These are phyloP conservation scores for Tetraodon nigroviridis DNA, from an alignment of 2,113 vertebrate species.

Conservation along the genomic window DNA sequence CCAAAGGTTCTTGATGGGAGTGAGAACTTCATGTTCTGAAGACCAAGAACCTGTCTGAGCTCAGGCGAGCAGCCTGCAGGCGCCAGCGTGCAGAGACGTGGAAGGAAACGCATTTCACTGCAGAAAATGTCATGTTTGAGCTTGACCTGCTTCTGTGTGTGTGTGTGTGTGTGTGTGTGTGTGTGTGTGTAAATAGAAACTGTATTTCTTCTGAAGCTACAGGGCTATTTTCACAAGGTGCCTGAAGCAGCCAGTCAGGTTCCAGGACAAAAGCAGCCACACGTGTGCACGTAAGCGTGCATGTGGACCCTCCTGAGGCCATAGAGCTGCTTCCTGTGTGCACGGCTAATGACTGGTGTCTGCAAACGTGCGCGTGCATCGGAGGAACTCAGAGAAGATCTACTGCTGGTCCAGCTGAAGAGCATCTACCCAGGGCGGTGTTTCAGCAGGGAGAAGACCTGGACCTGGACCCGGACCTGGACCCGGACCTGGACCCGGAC, in stretches of 20 bases:
- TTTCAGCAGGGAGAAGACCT: no score
- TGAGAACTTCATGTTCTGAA: no score
- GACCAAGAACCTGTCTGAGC: no score
- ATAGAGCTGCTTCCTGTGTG: conserved; percentile 26
- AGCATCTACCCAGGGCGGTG: no score
- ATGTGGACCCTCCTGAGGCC: conserved; percentile 29
- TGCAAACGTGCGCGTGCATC: no score
- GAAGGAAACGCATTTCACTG: conserved; percentile 46
- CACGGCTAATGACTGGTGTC: conserved; percentile 8
- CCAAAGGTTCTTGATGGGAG: no score
- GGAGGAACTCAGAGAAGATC: no score
- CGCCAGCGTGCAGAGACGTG: conserved; percentile 11
- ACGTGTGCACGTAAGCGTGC: conserved; percentile 11
- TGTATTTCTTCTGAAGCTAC: conserved; percentile 56
- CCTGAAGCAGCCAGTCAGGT: conserved; percentile 40
- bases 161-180: conserved; percentile 20
- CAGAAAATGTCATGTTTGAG: conserved; percentile 56
- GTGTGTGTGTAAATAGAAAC: conserved; percentile 25
- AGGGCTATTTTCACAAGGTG: conserved; percentile 27
- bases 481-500: no score
- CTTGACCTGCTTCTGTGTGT: no score
- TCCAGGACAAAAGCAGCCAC: conserved; percentile 6
- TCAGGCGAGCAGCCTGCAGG: not conserved
- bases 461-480: no score
- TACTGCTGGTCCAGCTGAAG: no score